phyloP scores from a whole-genome alignment of 1,140 invertebrate genomes.

The Chlorops oryzae region DNA sequence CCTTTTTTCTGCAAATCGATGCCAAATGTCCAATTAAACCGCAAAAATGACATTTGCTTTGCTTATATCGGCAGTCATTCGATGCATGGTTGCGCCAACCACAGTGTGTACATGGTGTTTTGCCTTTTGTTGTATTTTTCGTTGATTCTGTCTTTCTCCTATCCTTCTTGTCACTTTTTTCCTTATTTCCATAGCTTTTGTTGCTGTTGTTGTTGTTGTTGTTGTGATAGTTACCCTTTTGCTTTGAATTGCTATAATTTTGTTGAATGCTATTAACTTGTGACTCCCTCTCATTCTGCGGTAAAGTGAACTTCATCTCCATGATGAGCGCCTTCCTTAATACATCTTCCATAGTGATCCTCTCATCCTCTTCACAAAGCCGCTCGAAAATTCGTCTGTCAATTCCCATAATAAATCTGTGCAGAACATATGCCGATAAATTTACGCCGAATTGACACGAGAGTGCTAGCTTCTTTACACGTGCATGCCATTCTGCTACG shows the following conservation, averaged over 20 bases:
- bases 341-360: conserved; percentile 9
- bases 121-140: too few relatives aligned
- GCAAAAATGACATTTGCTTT: conserved; percentile 4
- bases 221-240: neutral
- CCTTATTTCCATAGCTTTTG: conserved; percentile 4
- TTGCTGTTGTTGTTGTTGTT: neutral
- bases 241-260: neutral
- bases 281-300: too few relatives aligned
- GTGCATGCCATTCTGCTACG: too few relatives aligned
- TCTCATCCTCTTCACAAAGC: conserved; percentile 9
- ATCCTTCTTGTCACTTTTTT: neutral
- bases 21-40: conserved; percentile 8
- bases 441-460: conserved; percentile 8
- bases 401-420: conserved; percentile 9
- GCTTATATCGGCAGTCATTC: neutral
- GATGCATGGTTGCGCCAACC: neutral
- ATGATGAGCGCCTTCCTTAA: conserved; percentile 8
- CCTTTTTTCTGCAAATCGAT: conserved; percentile 3
- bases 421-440: conserved; percentile 7
- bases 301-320: conserved; percentile 7
- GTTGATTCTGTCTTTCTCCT: too few relatives aligned
- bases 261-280: too few relatives aligned
- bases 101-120: neutral
- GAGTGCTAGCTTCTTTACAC: conserved; percentile 9
- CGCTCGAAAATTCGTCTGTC: conserved; percentile 9